These are phyloP conservation scores for Lepus europaeus DNA, from an alignment of 2,113 vertebrate genomes.

Conservation along the genomic window DNA sequence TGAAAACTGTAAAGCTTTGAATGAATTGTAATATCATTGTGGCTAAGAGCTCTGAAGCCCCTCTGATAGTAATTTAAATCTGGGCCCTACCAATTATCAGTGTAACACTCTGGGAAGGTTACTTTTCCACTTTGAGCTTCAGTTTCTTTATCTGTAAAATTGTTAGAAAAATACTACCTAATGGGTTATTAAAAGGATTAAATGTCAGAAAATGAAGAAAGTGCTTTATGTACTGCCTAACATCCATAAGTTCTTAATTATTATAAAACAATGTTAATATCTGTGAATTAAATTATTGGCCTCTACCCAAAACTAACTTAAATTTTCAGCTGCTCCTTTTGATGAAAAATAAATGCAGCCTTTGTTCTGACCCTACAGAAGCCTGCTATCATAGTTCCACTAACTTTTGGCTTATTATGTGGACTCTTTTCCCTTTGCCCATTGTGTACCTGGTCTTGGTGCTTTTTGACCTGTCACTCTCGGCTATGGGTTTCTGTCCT, in stretches of 20 bases:
- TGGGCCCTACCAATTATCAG: background rate
- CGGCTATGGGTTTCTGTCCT: background rate
- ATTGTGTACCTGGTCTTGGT: background rate
- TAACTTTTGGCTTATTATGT: background rate
- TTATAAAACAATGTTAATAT: background rate
- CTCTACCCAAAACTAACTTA: constrained; percentile 17
- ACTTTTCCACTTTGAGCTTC: background rate
- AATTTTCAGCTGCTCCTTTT: background rate
- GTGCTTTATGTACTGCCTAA: background rate
- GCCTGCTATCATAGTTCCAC: background rate
- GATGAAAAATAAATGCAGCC: constrained; percentile 1
- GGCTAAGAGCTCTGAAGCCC: background rate
- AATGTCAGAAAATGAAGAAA: background rate
- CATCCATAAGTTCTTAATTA: constrained; percentile 10
- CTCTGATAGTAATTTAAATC: background rate
- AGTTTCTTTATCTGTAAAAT: background rate
- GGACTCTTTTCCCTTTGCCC: background rate
- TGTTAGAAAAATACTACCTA: background rate
- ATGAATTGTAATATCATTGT: background rate
- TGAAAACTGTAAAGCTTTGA: background rate
- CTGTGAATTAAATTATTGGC: background rate
- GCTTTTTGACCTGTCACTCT: background rate
- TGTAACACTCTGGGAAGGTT: background rate
- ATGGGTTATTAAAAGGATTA: background rate
- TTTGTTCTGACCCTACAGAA: background rate